Percentiles rank a stretch among this genome's conserved stretches.
These are phyloP conservation scores for Melanocharis versteri DNA, from an alignment of 2,113 vertebrate genomes.

Conservation along the genomic window DNA sequence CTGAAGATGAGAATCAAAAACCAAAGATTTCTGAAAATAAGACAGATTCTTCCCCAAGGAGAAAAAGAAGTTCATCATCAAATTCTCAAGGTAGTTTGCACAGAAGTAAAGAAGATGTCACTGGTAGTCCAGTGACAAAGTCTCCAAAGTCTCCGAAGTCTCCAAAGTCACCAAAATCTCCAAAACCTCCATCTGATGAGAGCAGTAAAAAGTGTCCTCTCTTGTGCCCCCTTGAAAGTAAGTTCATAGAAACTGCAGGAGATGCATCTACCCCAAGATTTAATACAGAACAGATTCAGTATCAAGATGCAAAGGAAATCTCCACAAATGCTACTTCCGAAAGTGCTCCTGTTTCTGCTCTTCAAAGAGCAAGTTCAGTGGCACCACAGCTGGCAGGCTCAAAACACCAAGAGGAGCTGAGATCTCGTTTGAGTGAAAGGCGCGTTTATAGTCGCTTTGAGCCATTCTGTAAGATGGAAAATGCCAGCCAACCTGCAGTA, in stretches of 20 bases:
- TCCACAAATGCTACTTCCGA: not conserved
- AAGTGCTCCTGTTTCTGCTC: constrained; percentile 23
- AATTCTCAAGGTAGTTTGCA: constrained; percentile 76
- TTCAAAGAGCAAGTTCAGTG: constrained; percentile 5
- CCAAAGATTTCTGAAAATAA: constrained; percentile 73
- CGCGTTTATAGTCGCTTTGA: constrained; percentile 87
- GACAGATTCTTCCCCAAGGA: constrained; percentile 70
- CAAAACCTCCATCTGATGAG: constrained; percentile 60
- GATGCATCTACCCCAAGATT: constrained; percentile 83
- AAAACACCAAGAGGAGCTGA: constrained; percentile 57
- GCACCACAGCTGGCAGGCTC: not conserved
- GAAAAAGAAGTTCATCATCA: constrained; percentile 69
- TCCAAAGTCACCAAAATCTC: constrained; percentile 34
- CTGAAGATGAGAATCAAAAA: constrained; percentile 76
- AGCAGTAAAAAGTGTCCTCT: constrained; percentile 43
- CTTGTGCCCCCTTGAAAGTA: constrained; percentile 56
- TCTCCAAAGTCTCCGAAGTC: constrained; percentile 67
- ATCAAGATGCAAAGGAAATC: constrained; percentile 60
- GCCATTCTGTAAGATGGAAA: constrained; percentile 81
- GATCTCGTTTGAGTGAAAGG: constrained; percentile 66
- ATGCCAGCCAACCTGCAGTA: constrained; percentile 35
- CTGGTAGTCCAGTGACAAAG: constrained; percentile 1
- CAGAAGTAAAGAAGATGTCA: constrained; percentile 65
- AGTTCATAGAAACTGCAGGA: constrained; percentile 58
- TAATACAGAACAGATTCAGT: constrained; percentile 80